These are phyloP conservation scores for Conchocele bisecta DNA, from an alignment of 2,888 invertebrate genomes.

Conservation along the genomic window DNA sequence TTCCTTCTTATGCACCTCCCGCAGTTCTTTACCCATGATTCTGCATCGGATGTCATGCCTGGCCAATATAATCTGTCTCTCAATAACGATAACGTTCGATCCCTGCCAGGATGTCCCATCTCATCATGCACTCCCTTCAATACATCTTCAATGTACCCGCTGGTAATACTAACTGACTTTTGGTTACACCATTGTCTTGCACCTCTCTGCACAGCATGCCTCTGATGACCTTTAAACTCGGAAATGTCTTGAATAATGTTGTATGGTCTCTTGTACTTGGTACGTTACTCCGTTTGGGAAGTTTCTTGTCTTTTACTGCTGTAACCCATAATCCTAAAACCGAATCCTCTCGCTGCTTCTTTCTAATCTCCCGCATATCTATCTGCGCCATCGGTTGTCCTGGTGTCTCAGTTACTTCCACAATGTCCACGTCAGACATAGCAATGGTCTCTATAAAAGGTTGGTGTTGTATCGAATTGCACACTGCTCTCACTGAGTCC, in stretches of 20 bases:
- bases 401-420: background rate
- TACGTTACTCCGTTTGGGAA: background rate
- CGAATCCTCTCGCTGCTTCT: background rate
- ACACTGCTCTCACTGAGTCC: background rate
- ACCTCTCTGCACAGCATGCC: conserved; percentile 1
- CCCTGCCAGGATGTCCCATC: background rate
- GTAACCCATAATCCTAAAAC: background rate
- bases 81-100: background rate
- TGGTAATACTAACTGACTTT: background rate
- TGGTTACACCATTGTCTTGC: background rate
- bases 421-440: background rate
- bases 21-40: background rate
- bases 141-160: background rate
- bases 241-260: background rate
- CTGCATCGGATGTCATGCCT: conserved; percentile 9
- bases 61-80: conserved; percentile 15
- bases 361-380: background rate
- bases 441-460: background rate
- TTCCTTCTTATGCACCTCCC: background rate
- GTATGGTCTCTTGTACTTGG: background rate
- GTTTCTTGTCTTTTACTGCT: background rate
- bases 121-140: background rate
- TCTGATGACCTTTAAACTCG: conserved; percentile 1
- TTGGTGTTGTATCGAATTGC: background rate
- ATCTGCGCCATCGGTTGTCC: background rate